These are phyloP conservation scores for Ellobium chinense DNA, from an alignment of 2,888 invertebrate species.

Conservation along the genomic window DNA sequence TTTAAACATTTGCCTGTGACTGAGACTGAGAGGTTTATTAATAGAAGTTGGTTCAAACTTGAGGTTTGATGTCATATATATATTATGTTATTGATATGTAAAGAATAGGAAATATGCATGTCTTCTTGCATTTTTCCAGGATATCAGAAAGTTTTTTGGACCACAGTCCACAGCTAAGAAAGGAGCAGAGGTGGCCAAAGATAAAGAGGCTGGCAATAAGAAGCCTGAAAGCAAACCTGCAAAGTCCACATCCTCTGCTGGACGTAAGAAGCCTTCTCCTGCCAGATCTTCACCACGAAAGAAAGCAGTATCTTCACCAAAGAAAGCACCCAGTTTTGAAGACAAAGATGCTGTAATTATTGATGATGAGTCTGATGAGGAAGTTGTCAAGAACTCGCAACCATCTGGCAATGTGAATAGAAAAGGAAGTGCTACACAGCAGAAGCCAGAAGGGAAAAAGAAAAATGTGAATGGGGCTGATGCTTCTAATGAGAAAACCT, in stretches of 20 bases:
- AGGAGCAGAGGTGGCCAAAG: neutral
- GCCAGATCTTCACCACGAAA: neutral
- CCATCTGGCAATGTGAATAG: neutral
- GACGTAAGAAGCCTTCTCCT: neutral
- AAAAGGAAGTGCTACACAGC: neutral
- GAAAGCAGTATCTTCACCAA: neutral
- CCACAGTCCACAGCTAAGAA: constrained; percentile 6
- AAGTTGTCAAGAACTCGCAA: constrained; percentile 25
- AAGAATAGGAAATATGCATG: neutral
- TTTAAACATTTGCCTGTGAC: too few relatives aligned
- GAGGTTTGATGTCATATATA: neutral
- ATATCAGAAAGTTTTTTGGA: constrained; percentile 49
- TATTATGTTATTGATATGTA: neutral
- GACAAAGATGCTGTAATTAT: neutral
- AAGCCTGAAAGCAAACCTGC: neutral
- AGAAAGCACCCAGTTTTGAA: neutral
- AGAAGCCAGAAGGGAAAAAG: neutral
- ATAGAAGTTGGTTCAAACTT: neutral
- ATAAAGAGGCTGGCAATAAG: neutral
- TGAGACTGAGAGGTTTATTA: neutral
- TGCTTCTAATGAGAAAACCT: neutral
- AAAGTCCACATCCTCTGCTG: neutral
- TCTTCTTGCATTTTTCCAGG: constrained; percentile 26
- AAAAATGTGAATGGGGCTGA: neutral
- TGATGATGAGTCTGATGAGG: constrained; percentile 38